phyloP scores from a whole-genome alignment of 2,797 vertebrate genomes.

The Myotis pilosus region DNA sequence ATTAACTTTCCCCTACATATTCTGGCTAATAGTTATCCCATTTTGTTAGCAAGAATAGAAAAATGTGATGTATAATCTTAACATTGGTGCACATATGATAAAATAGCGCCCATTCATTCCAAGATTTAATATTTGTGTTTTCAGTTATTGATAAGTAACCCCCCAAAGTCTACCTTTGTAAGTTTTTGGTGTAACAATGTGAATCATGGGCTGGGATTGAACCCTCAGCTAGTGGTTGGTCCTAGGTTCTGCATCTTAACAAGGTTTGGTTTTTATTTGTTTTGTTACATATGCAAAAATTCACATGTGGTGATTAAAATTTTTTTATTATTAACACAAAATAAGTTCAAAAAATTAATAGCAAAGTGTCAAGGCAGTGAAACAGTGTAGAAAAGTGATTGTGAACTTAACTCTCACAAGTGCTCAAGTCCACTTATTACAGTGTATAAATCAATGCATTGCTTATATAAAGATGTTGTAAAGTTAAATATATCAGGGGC shows the following conservation, averaged over 20 bases:
- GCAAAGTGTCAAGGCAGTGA: neutral
- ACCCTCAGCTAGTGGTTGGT: neutral
- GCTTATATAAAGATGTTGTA: neutral
- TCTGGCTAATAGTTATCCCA: neutral
- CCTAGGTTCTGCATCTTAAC: neutral
- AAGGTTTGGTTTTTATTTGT: neutral
- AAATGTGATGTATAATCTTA: neutral
- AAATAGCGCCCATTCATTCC: neutral
- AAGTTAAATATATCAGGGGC: neutral
- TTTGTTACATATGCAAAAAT: neutral
- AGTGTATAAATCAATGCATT: neutral
- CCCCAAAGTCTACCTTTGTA: neutral
- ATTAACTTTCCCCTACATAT: neutral
- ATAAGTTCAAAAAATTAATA: neutral
- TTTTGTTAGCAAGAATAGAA: neutral
- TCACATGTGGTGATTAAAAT: neutral
- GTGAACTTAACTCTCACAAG: neutral
- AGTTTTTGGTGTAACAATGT: neutral
- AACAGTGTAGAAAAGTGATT: neutral
- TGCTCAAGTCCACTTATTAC: neutral
- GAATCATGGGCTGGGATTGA: neutral
- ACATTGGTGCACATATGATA: neutral
- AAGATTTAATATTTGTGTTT: neutral
- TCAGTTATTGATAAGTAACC: neutral
- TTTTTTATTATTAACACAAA: conserved; percentile 13